A percentile compares a stretch with the other conserved stretches of the same genome.
phyloP scores from a whole-genome alignment of 1,140 invertebrate genomes.

The Temnothorax longispinosus region DNA sequence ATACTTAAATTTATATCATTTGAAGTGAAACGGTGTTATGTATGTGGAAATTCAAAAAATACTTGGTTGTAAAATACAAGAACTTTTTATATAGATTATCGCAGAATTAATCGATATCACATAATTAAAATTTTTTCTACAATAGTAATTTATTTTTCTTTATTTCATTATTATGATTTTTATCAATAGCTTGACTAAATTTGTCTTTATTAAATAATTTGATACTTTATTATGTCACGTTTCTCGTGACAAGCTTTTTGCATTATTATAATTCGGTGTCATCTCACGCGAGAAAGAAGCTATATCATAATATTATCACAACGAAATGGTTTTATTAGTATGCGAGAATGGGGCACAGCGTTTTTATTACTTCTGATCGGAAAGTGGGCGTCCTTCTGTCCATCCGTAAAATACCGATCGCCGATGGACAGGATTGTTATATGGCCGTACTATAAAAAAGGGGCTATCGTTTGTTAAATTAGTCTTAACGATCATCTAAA shows the following conservation, averaged over 20 bases:
- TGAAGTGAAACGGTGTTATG: too few species aligned
- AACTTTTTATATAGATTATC: too few species aligned
- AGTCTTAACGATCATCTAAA: constrained; percentile 42
- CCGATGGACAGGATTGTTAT: constrained; percentile 15
- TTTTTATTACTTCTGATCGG: constrained; percentile 47
- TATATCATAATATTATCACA: constrained; percentile 9
- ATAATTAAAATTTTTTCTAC: too few species aligned
- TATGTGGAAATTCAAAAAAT: too few species aligned
- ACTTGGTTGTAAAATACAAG: too few species aligned
- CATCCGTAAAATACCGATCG: constrained; percentile 41
- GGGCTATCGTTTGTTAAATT: constrained; percentile 50
- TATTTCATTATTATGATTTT: too few species aligned
- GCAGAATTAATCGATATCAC: too few species aligned
- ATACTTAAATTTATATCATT: too few species aligned
- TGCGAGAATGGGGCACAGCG: background rate
- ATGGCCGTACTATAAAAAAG: constrained; percentile 41
- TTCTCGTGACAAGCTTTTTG: background rate
- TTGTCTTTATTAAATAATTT: background rate
- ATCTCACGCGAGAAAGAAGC: background rate
- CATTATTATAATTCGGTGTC: constrained; percentile 28
- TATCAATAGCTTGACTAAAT: too few species aligned
- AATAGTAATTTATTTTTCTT: too few species aligned
- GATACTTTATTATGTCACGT: background rate
- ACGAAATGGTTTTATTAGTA: constrained; percentile 45
- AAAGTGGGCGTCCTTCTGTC: background rate